Percentiles rank a stretch among this genome's conserved stretches.
Conservation (phyloP, 2,113 vertebrate species). For the Melanocharis versteri region DNA sequence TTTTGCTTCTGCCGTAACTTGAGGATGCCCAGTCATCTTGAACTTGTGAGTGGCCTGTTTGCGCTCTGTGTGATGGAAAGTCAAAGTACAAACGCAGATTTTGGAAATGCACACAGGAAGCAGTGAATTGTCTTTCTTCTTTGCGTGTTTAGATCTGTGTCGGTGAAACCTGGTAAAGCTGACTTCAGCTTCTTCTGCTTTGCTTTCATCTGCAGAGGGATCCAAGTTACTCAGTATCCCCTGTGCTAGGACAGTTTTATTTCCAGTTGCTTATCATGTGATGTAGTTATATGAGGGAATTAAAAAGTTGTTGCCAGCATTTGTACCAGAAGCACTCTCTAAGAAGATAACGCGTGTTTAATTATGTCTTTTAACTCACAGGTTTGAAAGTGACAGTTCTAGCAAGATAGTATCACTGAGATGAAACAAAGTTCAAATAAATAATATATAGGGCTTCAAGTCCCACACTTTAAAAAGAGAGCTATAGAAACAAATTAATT, state of each 20-base stretch:
- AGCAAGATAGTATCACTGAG: neutral
- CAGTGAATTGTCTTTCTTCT: neutral
- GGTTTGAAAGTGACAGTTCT: conserved; percentile 23
- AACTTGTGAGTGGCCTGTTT: neutral
- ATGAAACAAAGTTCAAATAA: neutral
- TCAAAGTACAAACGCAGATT: neutral
- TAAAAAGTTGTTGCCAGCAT: neutral
- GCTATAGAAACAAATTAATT: neutral
- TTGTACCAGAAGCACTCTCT: conserved; percentile 12
- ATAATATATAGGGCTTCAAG: neutral
- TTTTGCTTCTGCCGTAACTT: neutral
- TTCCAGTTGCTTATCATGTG: neutral
- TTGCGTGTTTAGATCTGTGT: neutral
- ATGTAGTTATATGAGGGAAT: neutral
- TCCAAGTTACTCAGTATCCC: neutral
- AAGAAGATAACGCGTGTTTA: conserved; percentile 13
- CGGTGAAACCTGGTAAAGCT: neutral
- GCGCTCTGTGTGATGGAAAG: accelerated
- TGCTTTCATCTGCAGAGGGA: neutral
- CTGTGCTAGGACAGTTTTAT: neutral
- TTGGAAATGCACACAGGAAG: neutral
- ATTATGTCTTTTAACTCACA: neutral
- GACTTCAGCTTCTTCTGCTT: neutral
- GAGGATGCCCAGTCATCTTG: neutral
- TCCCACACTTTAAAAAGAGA: neutral